These are phyloP conservation scores for Trematomus bernacchii DNA, from an alignment of 2,797 vertebrate genomes.

Conservation along the genomic window DNA sequence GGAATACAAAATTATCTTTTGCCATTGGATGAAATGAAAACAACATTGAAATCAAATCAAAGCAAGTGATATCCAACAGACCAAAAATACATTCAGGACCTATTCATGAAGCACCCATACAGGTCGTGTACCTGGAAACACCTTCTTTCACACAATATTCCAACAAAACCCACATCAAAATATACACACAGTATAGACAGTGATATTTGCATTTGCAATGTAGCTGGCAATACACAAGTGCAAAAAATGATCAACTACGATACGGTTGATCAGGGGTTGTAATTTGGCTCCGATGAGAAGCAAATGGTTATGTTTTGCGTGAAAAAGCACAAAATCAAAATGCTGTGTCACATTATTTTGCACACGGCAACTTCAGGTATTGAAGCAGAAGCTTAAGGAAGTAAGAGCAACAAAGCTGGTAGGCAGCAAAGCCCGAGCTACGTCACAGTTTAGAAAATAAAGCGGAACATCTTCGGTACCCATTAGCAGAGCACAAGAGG, in stretches of 20 bases:
- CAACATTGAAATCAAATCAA: conserved; percentile 59
- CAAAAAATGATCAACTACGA: conserved; percentile 67
- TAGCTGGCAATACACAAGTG: conserved; percentile 92
- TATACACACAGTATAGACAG: conserved; percentile 59
- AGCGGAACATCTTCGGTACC: conserved; percentile 25
- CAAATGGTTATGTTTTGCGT: conserved; percentile 72
- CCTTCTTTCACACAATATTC: conserved; percentile 45
- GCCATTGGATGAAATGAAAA: conserved; percentile 69
- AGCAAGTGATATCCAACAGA: conserved; percentile 56
- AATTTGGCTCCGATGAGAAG: conserved; percentile 68
- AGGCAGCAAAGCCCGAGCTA: conserved; percentile 60
- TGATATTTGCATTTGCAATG: conserved; percentile 90
- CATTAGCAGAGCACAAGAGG: conserved; percentile 30
- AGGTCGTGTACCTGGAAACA: conserved; percentile 43
- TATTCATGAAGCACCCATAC: conserved; percentile 53
- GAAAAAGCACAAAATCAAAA: conserved; percentile 71
- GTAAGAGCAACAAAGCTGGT: conserved; percentile 62
- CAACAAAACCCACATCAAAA: conserved; percentile 58
- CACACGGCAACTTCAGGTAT: conserved; percentile 47
- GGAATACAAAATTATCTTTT: conserved; percentile 70
- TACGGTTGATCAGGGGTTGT: conserved; percentile 69
- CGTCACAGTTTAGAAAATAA: conserved; percentile 46
- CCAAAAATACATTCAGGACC: conserved; percentile 56
- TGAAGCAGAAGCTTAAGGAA: conserved; percentile 64
- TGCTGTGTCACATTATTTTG: conserved; percentile 51